These are phyloP conservation scores for Typhlomys cinereus DNA, from an alignment of 2,113 vertebrate genomes.

Conservation along the genomic window DNA sequence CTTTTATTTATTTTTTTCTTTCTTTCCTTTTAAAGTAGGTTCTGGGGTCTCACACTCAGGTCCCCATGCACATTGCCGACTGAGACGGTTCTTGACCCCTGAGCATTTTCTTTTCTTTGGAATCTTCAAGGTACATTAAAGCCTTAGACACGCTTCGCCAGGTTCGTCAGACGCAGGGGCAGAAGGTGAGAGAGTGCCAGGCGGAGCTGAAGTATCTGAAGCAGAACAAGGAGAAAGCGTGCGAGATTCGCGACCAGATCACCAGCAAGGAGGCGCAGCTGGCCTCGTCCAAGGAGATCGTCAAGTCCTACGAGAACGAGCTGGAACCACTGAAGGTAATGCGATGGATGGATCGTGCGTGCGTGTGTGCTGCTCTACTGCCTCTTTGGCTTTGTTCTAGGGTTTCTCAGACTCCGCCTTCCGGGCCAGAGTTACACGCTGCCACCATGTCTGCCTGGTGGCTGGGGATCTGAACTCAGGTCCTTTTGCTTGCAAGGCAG, in stretches of 20 bases:
- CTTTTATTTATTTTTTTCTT: too few species aligned
- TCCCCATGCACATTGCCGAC: too few species aligned
- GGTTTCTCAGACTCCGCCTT: too few species aligned
- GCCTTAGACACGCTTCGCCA: constrained; percentile 95
- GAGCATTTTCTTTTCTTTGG: constrained; percentile 49
- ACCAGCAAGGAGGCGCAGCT: constrained; percentile 92
- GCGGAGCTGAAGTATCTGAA: constrained; percentile 94
- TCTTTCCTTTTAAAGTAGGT: too few species aligned
- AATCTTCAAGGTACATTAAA: constrained; percentile 93
- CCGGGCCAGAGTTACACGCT: too few species aligned
- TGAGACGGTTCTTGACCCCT: neutral
- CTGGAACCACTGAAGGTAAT: constrained; percentile 94
- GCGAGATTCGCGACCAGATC: constrained; percentile 90
- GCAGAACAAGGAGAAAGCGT: constrained; percentile 96
- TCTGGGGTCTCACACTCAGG: too few species aligned
- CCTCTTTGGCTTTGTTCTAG: too few species aligned
- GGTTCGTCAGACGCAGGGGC: constrained; percentile 90
- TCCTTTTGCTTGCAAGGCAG: too few species aligned
- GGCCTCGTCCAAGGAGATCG: constrained; percentile 90
- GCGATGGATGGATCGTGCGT: too few species aligned
- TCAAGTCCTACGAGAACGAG: constrained; percentile 90
- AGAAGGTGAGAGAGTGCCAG: constrained; percentile 91
- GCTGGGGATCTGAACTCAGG: too few species aligned
- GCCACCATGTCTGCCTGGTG: too few species aligned
- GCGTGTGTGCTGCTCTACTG: too few species aligned